Conservation (phyloP, 2,797 vertebrate species). For the Denticeps clupeoides region DNA sequence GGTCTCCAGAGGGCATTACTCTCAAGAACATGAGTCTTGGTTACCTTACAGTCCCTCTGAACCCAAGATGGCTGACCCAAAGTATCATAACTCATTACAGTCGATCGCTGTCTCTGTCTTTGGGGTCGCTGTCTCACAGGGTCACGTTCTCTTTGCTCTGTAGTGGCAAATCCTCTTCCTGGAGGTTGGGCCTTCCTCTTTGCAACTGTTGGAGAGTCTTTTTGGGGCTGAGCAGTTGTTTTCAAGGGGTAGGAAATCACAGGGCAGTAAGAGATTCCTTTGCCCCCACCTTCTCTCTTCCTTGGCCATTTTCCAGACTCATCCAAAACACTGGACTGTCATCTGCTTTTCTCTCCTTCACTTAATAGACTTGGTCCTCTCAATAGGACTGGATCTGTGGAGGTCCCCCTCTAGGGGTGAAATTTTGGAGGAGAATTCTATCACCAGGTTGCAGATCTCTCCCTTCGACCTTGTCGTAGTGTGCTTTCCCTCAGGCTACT, state of each 20-base stretch:
- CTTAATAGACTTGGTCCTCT: slow-evolving; percentile 4
- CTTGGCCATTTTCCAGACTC: slow-evolving; percentile 11
- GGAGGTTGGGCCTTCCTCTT: neutral
- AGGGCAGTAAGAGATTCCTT: slow-evolving; percentile 11
- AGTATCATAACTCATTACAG: slow-evolving; percentile 7
- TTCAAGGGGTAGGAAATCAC: slow-evolving; percentile 8
- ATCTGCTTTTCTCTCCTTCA: slow-evolving; percentile 10
- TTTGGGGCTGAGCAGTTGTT: neutral
- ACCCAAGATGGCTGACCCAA: neutral
- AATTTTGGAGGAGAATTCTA: neutral
- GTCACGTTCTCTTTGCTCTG: neutral
- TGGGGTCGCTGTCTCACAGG: neutral
- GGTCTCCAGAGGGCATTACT: slow-evolving; percentile 3
- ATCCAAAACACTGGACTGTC: slow-evolving; percentile 12
- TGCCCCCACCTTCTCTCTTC: slow-evolving; percentile 7
- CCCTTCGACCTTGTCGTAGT: slow-evolving; percentile 1
- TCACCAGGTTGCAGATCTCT: neutral
- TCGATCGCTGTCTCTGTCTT: slow-evolving; percentile 4
- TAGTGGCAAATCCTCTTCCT: slow-evolving; percentile 14
- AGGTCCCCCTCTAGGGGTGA: slow-evolving; percentile 1
- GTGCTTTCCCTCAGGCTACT: slow-evolving; percentile 3
- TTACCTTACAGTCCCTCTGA: neutral
- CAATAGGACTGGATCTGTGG: slow-evolving; percentile 4
- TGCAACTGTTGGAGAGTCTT: neutral
- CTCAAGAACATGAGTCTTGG: slow-evolving; percentile 1